Evolutionary conservation across 2,797 vertebrate genomes (phyloP).

Genomic region (Pteronotus mesoamericanus): DNA sequence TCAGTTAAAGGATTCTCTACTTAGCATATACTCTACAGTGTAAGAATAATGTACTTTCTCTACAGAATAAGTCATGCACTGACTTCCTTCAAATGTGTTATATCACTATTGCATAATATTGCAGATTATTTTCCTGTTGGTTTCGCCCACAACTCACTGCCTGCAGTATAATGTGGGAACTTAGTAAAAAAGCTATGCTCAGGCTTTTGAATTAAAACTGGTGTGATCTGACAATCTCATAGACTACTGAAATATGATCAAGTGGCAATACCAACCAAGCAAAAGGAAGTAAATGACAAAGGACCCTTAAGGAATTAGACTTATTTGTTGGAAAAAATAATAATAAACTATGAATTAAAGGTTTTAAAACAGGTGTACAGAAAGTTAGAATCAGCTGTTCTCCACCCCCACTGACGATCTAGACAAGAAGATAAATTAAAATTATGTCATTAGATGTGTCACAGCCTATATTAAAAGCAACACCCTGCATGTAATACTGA

Average conservation of each 20-base stretch:
- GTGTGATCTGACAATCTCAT: neutral
- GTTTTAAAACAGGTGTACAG: neutral
- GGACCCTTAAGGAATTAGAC: neutral
- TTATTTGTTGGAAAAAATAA: slow-evolving; percentile 10
- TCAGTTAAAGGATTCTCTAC: neutral
- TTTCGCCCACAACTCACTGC: neutral
- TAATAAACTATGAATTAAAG: neutral
- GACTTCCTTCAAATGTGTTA: neutral
- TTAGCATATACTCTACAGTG: neutral
- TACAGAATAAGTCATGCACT: neutral
- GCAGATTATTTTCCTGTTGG: neutral
- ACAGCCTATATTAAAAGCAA: neutral
- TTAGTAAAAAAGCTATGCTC: neutral
- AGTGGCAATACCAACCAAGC: neutral
- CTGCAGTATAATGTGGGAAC: neutral
- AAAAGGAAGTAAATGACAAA: neutral
- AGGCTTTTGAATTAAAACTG: slow-evolving; percentile 17
- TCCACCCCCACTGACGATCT: neutral
- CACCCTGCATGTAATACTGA: neutral
- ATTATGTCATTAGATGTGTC: neutral
- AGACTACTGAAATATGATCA: neutral
- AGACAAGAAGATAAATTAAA: neutral
- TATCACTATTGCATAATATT: neutral
- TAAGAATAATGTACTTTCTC: neutral
- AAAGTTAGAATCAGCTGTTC: neutral